Evolutionary conservation across 2,797 vertebrate species (phyloP), one percentile per base, ranked within the genome.

Genomic region (Micrastur ruficollis): DNA sequence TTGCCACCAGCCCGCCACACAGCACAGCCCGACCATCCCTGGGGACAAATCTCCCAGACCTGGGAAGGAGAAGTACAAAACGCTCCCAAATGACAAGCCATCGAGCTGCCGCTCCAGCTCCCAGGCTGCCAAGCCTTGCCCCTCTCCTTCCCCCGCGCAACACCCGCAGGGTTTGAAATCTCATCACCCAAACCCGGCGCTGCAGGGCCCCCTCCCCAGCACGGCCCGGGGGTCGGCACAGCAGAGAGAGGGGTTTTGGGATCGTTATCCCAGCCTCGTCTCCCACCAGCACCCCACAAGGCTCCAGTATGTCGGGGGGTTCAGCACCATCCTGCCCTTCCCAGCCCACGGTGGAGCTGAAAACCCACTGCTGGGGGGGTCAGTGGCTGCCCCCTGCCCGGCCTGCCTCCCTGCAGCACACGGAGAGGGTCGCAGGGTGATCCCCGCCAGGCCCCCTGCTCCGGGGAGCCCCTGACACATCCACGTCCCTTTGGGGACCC

Each of bases 91-190:
- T 82, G 52, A 59, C 4, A 3, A 85, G 40, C 3, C 2, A 6
- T 0, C 2, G 59, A 59, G 49, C 20, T 7, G 26, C 44, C n/a
- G 40, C 67, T 53, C 17, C 17, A 19, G 47, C 26, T 58, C 71
- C 42, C 71, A 29, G 1, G 42, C 92, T 79, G 78, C 83, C 87
- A 80, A 86, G 44, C 61, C 59, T 62, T 83, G 86, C 62, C 65
- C 82, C 47, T 67, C 42, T 93, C 81, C 89, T 90, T 81, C 71
- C 71, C 79, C 81, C 34, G 0, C 8, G 11, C 71, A 85, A 75
- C 58, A 85, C 93, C 74, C 46, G 42, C 89, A 93, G 89, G 91
- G 80, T 86, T 76, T 83, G 94, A 86, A 93, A 76, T 76, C 83
- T 70, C 68, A 8, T 34, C 73, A 50, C 74, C 26, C 84, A 38